Evolutionary conservation across 2,797 vertebrate genomes (phyloP), one percentile per base, ranked within the genome.

Genomic region (Lithobates pipiens): DNA sequence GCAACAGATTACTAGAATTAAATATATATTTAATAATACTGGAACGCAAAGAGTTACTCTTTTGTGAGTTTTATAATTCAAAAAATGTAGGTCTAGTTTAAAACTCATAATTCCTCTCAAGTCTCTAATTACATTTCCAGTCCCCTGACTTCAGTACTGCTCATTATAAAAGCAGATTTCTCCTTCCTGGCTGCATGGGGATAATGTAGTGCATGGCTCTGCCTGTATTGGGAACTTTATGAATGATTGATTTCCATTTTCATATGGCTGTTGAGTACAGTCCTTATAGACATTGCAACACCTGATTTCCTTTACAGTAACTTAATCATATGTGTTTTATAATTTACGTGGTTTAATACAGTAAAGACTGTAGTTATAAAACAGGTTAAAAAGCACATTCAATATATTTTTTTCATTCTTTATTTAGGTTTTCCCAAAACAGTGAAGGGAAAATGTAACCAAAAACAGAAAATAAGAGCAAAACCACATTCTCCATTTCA

Each of bases 101-200:
- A 76, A 73, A 27, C 25, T 69, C 63, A 46, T 27, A 73, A 82
- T 65, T 76, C 67, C 63, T 54, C 42, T 54, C 11, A 46, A 69
- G 39, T 75, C 61, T 77, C n/a, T 44, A 84, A 84, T 71, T 77
- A 77, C 82, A 71, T 77, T 77, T 70, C 73, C 82, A 83, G 29
- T 79, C 68, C 69, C 73, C 54, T 71, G 68, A 27, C 50, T 65
- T 78, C 63, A 69, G 7, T n/a, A 73, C 69, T 13, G 36, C 76
- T 78, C 76, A 79, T 71, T 84, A 77, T 46, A 67, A 65, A 71
- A 65, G 34, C 32, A 78, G 50, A 63, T 65, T 73, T 67, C 36
- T 46, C 15, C 11, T 74, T 82, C 42, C 16, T 18, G 34, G 82
- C 67, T 44, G 67, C 2, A 61, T n/a, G 68, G 34, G 32, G 82